Evolutionary conservation across 2,113 vertebrate genomes (phyloP).

Genomic region (Trichechus manatus): DNA sequence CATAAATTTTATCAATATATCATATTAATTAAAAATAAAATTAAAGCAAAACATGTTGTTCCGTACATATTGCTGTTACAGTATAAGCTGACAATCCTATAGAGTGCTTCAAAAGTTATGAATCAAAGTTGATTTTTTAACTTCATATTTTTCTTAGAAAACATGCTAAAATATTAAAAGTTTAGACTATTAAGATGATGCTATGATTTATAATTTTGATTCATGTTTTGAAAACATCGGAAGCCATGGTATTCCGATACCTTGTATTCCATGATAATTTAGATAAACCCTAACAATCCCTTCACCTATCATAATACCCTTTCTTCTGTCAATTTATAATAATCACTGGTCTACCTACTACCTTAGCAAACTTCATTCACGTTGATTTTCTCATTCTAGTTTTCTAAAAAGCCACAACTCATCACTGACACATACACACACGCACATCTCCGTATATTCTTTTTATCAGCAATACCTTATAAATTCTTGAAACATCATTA

Average conservation of each 20-base stretch:
- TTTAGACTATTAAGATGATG: neutral
- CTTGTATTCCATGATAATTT: neutral
- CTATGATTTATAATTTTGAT: neutral
- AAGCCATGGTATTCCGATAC: neutral
- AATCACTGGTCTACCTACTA: neutral
- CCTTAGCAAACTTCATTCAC: neutral
- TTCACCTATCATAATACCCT: accelerated
- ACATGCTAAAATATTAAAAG: neutral
- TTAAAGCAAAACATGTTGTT: neutral
- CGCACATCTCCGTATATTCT: too few species aligned
- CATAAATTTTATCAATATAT: neutral
- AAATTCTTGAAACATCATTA: too few species aligned
- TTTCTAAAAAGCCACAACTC: neutral
- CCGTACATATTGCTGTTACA: neutral
- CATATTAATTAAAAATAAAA: neutral
- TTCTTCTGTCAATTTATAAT: neutral
- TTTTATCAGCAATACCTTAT: too few species aligned
- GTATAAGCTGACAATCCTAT: neutral
- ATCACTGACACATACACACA: neutral
- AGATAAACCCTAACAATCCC: neutral
- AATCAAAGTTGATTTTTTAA: neutral
- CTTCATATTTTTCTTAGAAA: neutral
- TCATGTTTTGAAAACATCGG: neutral
- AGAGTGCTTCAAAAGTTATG: neutral
- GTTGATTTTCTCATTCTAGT: neutral